A percentile compares a stretch with the other conserved stretches of the same genome.
Conservation (phyloP, 2,888 invertebrate species). For the Nemurella pictetii region DNA sequence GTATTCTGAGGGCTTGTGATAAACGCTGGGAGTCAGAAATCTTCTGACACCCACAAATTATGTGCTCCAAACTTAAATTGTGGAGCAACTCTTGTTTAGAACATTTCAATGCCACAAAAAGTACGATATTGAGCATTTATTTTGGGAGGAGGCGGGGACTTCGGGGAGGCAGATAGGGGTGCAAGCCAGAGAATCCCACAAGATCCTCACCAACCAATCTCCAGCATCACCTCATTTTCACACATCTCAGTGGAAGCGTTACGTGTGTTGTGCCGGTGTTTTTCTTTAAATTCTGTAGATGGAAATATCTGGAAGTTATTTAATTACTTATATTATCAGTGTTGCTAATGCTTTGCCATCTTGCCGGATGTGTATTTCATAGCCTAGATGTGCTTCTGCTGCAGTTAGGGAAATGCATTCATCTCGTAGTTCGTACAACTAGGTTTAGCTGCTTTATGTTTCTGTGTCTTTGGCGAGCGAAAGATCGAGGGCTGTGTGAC, state of each 20-base stretch:
- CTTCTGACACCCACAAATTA: too few relatives aligned
- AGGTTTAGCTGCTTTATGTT: background rate
- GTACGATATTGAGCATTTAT: too few relatives aligned
- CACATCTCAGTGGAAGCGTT: background rate
- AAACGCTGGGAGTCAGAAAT: too few relatives aligned
- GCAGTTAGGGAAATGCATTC: background rate
- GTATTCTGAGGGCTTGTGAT: too few relatives aligned
- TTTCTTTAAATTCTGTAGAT: background rate
- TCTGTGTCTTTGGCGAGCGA: background rate
- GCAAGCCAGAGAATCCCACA: too few relatives aligned
- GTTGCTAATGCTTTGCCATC: constrained; percentile 20
- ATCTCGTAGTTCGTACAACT: background rate
- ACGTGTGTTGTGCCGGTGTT: background rate
- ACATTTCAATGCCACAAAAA: too few relatives aligned
- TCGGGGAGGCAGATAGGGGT: too few relatives aligned
- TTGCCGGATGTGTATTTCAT: background rate
- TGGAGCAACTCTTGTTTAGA: too few relatives aligned
- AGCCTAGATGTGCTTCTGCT: background rate
- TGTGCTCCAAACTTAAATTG: too few relatives aligned
- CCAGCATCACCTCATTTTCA: background rate
- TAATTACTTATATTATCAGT: background rate
- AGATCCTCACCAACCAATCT: too few relatives aligned
- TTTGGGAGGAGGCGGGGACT: too few relatives aligned
- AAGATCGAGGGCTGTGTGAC: background rate
- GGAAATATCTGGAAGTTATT: background rate